These are phyloP conservation scores for Vanessa cardui DNA, from an alignment of 2,888 invertebrate species.

Conservation along the genomic window DNA sequence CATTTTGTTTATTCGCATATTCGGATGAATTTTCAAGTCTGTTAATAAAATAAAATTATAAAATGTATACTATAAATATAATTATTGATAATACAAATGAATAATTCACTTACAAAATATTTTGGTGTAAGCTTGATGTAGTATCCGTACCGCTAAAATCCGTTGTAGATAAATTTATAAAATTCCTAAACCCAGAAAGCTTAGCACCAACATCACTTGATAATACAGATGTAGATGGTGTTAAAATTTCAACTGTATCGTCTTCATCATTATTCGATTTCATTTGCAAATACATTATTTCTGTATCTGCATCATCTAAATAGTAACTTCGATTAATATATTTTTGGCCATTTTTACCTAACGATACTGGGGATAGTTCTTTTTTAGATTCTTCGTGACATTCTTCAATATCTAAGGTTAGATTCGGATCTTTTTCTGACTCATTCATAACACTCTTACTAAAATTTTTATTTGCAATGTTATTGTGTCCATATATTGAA, in stretches of 20 bases:
- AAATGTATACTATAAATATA: background rate
- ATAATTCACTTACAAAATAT: slow-evolving; percentile 29
- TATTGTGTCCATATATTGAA: slow-evolving; percentile 69
- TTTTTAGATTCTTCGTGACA: slow-evolving; percentile 44
- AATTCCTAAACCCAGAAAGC: slow-evolving; percentile 39
- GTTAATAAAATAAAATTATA: background rate
- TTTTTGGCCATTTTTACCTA: slow-evolving; percentile 51
- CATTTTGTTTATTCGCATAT: slow-evolving; percentile 9
- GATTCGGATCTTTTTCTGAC: slow-evolving; percentile 46
- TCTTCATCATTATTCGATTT: slow-evolving; percentile 49
- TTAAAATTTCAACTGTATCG: slow-evolving; percentile 45
- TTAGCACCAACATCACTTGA: slow-evolving; percentile 54
- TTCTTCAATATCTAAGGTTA: slow-evolving; percentile 41
- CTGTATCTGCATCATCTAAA: slow-evolving; percentile 66
- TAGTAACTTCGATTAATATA: slow-evolving; percentile 62
- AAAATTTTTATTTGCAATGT: slow-evolving; percentile 44
- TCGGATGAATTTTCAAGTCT: slow-evolving; percentile 6
- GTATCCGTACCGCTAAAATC: slow-evolving; percentile 41
- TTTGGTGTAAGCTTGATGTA: slow-evolving; percentile 29
- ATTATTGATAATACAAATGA: background rate
- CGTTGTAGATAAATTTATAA: slow-evolving; percentile 41
- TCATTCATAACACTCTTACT: slow-evolving; percentile 43
- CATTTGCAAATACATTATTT: slow-evolving; percentile 59
- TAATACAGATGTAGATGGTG: slow-evolving; percentile 53
- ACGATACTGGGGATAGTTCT: slow-evolving; percentile 41